Evolutionary conservation across 2,113 vertebrate species (phyloP).

Genomic region (Cyprinodon brontotheroides): DNA sequence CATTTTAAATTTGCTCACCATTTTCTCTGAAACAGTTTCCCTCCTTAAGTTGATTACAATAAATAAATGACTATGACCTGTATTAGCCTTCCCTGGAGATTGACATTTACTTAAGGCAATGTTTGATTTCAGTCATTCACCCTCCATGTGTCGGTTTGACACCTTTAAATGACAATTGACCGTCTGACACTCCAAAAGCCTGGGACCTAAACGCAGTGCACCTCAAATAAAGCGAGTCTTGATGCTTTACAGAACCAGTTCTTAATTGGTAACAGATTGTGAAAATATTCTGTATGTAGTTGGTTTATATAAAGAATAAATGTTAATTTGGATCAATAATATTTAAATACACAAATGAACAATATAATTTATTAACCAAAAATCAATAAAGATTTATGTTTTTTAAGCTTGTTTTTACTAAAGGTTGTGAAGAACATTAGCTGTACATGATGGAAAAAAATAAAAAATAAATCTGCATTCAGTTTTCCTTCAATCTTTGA

Average conservation of each 20-base stretch:
- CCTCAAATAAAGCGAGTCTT: not conserved
- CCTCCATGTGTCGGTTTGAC: slow-evolving; percentile 37
- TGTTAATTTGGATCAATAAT: too few species aligned
- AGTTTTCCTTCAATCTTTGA: too few species aligned
- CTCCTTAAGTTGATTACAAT: not conserved
- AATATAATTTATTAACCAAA: too few species aligned
- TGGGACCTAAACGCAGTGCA: slow-evolving; percentile 6
- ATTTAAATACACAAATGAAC: too few species aligned
- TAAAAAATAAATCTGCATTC: too few species aligned
- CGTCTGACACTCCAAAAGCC: slow-evolving; percentile 64
- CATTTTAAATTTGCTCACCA: too few species aligned
- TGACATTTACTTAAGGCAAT: slow-evolving; percentile 18
- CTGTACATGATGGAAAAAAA: too few species aligned
- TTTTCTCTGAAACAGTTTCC: not conserved
- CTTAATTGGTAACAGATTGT: not conserved
- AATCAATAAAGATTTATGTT: too few species aligned
- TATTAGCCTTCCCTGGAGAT: slow-evolving; percentile 19
- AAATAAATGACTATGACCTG: not conserved
- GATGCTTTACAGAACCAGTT: not conserved
- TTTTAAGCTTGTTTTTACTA: too few species aligned
- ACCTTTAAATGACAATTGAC: slow-evolving; percentile 76
- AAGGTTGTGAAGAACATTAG: too few species aligned
- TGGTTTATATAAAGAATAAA: not conserved
- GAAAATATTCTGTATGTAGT: not conserved
- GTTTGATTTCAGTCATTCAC: slow-evolving; percentile 41